These are phyloP conservation scores for Sebastes itinus DNA, from an alignment of 2,797 vertebrate genomes.

Conservation along the genomic window DNA sequence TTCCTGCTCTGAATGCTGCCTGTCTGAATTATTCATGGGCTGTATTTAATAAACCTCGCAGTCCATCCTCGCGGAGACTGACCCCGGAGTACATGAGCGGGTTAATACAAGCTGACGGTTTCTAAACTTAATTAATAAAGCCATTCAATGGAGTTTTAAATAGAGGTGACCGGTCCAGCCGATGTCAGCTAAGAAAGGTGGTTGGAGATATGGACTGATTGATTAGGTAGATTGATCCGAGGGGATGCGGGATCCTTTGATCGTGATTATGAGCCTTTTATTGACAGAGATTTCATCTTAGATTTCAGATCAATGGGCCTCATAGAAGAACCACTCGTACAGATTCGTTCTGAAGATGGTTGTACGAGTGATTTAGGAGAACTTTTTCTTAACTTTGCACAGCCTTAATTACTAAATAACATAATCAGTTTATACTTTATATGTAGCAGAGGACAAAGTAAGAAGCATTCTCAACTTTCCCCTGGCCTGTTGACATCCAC, in stretches of 20 bases:
- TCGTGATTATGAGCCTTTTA: not conserved
- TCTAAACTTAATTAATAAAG: slow-evolving; percentile 34
- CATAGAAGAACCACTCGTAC: too few relatives aligned
- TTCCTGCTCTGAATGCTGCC: slow-evolving; percentile 18
- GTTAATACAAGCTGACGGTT: slow-evolving; percentile 24
- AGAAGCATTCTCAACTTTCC: not conserved
- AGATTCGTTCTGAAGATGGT: too few relatives aligned
- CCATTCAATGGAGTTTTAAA: slow-evolving; percentile 21
- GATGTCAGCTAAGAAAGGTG: too few relatives aligned
- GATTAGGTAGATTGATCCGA: not conserved
- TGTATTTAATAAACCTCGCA: slow-evolving; percentile 43
- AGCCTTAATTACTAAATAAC: too few relatives aligned
- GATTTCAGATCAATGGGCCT: not conserved
- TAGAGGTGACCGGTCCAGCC: not conserved
- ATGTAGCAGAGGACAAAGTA: not conserved
- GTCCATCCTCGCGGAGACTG: not conserved
- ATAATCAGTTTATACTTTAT: not conserved
- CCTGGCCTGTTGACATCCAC: not conserved
- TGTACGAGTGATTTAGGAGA: too few relatives aligned
- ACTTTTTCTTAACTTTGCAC: too few relatives aligned
- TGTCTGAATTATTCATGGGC: slow-evolving; percentile 67
- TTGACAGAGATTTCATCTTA: not conserved
- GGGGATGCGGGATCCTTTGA: not conserved
- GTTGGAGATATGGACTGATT: too few relatives aligned
- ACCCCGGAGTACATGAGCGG: slow-evolving; percentile 9